These are phyloP conservation scores for Pangasius djambal DNA, from an alignment of 2,797 vertebrate species.

Conservation along the genomic window DNA sequence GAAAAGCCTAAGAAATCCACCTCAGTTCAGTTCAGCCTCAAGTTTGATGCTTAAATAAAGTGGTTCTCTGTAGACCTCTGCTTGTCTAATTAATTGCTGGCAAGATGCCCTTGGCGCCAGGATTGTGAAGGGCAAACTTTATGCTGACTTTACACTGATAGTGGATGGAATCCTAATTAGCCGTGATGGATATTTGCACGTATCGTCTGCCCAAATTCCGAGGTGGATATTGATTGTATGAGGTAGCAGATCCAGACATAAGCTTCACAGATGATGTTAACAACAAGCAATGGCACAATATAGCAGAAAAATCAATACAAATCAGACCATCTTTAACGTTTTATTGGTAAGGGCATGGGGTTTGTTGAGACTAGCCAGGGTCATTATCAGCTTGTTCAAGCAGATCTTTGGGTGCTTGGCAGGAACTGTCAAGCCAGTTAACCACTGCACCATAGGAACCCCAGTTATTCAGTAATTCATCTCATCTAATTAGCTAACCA, in stretches of 20 bases:
- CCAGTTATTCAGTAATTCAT: conserved; percentile 65
- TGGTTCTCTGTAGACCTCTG: not conserved
- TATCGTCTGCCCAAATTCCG: not conserved
- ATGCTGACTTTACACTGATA: conserved; percentile 9
- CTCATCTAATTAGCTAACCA: conserved; percentile 69
- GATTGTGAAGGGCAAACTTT: conserved; percentile 38
- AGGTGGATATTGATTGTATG: conserved; percentile 17
- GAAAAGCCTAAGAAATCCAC: not conserved
- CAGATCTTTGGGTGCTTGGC: conserved; percentile 35
- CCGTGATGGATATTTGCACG: conserved; percentile 24
- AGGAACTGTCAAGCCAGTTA: conserved; percentile 43
- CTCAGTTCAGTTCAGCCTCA: not conserved
- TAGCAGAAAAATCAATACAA: not conserved
- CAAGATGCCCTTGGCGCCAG: conserved; percentile 18
- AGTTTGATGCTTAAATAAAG: not conserved
- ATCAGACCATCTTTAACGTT: not conserved
- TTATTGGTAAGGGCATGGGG: not conserved
- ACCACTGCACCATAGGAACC: conserved; percentile 26
- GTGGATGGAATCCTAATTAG: conserved; percentile 36
- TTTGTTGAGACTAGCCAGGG: not conserved
- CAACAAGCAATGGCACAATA: not conserved
- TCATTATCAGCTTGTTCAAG: not conserved
- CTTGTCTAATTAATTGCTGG: conserved; percentile 38
- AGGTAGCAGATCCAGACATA: not conserved
- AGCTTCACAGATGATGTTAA: not conserved